Base-by-base conservation (phyloP, 2,797 vertebrate genomes). In the Cossypha dichroa region DNA sequence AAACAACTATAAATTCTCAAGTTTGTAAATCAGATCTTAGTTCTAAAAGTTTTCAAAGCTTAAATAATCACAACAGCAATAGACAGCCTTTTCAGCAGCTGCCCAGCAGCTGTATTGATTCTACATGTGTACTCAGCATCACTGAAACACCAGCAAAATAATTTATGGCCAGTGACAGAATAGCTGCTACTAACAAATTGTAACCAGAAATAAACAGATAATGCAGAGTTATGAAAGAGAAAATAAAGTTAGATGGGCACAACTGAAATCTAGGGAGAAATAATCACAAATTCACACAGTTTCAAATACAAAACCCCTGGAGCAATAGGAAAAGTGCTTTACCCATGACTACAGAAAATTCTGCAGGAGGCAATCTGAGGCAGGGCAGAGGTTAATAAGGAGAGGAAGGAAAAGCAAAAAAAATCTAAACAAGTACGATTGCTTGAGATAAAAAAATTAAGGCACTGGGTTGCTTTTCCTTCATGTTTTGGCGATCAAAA, bases 31-130 rank as follows among this genome's bases (percentile, higher is more conserved):
- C 41, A 76, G 40, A 48, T 19, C 15, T 76, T 55, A 58, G 52
- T 48, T 94, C 33, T 80, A 33, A 41, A 92, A 66, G 46, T 87
- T 88, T 60, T 68, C 54, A n/a, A 73, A 78, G n/a, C n/a, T 88
- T 87, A 75, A 64, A 81, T 88, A 85, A 55, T 83, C 83, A 85
- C 51, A 56, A 31, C 4, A 51, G 34, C 15, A 67, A 31, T 1
- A 70, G 45, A 28, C 6, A 87, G 34, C 31, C 40, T 81, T 82
- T 72, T n/a, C 36, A 77, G 26, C 56, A 80, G 21, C 11, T 52
- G 40, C 79, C 45, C 66, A 43, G 54, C 33, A 49, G 31, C 62
- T 38, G 15, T 31, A 82, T 70, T 33, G 17, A 43, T 91, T 72
- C 62, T 78, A 26, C 17, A 6, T 1, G 3, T 48, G 55, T 45